These are phyloP conservation scores for Gallinago jamesoni DNA, from an alignment of 2,113 vertebrate genomes.

Conservation along the genomic window DNA sequence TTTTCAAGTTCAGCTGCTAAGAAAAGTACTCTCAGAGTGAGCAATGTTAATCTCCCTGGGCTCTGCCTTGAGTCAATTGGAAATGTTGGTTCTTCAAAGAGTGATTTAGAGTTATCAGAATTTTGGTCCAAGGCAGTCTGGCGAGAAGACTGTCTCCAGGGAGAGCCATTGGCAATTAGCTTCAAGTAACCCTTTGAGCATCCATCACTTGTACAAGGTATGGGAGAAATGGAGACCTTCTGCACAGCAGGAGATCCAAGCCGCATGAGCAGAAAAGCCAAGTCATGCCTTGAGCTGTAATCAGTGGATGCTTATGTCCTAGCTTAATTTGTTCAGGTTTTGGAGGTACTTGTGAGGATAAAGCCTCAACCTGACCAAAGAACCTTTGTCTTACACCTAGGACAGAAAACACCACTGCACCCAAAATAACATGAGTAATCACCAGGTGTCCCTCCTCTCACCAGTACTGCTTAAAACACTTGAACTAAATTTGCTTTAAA, in stretches of 20 bases:
- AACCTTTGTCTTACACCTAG: neutral
- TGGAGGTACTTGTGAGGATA: neutral
- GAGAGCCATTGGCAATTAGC: neutral
- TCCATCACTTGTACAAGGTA: rapidly evolving
- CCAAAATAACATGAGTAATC: neutral
- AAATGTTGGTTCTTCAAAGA: neutral
- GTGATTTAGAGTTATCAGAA: neutral
- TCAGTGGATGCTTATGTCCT: neutral
- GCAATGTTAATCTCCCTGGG: neutral
- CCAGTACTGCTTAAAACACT: neutral
- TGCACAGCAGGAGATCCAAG: neutral
- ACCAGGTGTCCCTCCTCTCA: neutral
- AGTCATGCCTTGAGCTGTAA: neutral
- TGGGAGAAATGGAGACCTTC: neutral
- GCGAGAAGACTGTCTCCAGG: neutral
- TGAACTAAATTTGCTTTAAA: neutral
- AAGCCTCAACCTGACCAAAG: neutral
- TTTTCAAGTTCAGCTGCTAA: neutral
- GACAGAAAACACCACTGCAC: neutral
- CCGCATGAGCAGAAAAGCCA: neutral
- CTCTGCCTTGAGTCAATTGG: neutral
- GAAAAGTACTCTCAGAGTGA: neutral
- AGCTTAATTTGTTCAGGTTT: neutral
- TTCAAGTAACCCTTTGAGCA: neutral
- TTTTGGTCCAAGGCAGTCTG: neutral